phyloP scores from a whole-genome alignment of 2,888 invertebrate species.

The Caprella mutica region DNA sequence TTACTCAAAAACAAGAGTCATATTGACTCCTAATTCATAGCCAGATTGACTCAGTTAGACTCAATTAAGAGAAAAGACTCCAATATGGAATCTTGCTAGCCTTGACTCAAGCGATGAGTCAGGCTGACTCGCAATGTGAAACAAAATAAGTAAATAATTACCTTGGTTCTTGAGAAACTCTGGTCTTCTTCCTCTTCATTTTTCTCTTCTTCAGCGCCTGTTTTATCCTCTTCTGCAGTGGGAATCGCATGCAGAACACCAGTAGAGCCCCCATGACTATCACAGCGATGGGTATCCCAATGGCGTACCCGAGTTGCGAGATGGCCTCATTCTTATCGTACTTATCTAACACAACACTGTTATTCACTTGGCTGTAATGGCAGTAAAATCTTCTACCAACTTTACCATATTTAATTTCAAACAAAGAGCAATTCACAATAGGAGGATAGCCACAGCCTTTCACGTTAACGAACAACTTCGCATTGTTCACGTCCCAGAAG shows the following conservation, averaged over 20 bases:
- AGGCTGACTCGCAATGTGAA: no score
- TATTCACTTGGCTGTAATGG: constrained; percentile 25
- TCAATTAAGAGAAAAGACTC: no score
- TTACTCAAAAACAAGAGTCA: no score
- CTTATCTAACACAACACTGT: constrained; percentile 20
- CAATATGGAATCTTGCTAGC: no score
- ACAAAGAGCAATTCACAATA: constrained; percentile 22
- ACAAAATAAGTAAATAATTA: no score
- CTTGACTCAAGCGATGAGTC: no score
- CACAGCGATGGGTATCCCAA: constrained; percentile 13
- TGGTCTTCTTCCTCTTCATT: no score
- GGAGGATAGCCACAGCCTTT: constrained; percentile 34
- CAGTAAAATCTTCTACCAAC: constrained; percentile 30
- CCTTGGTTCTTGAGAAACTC: no score
- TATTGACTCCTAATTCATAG: no score
- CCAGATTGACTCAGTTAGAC: no score
- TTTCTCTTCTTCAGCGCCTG: no score
- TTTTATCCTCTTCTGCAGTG: no score
- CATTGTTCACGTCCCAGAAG: constrained; percentile 26
- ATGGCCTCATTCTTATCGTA: constrained; percentile 21
- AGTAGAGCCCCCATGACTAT: constrained; percentile 1
- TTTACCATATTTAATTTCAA: constrained; percentile 21
- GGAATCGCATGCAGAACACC: constrained; percentile 1
- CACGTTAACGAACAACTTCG: constrained; percentile 27
- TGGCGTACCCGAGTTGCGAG: constrained; percentile 11